phyloP scores from a whole-genome alignment of 2,888 invertebrate genomes.

The Operophtera brumata region DNA sequence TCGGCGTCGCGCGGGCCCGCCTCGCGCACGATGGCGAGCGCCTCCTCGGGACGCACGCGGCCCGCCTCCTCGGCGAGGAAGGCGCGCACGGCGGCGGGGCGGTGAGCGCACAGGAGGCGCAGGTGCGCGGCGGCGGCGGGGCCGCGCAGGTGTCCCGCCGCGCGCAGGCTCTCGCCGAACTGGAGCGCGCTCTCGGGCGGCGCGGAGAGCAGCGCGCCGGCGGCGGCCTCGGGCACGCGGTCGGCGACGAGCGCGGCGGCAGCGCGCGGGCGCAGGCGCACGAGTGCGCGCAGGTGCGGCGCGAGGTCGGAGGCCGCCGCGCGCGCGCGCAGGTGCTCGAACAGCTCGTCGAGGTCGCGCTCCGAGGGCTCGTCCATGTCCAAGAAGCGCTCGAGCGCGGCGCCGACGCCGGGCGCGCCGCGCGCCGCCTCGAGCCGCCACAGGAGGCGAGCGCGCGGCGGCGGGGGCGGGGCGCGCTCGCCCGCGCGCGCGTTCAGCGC shows the following conservation, averaged over 20 bases:
- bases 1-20: slow-evolving; percentile 57
- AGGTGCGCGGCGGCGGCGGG: slow-evolving; percentile 57
- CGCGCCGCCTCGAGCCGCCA: slow-evolving; percentile 56
- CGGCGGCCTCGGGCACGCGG: slow-evolving; percentile 39
- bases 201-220: slow-evolving; percentile 48
- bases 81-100: slow-evolving; percentile 48
- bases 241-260: slow-evolving; percentile 58
- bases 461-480: slow-evolving; percentile 39
- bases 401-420: slow-evolving; percentile 37
- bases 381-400: slow-evolving; percentile 50
- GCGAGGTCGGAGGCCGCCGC: slow-evolving; percentile 33
- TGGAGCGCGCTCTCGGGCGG: slow-evolving; percentile 43
- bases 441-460: slow-evolving; percentile 52
- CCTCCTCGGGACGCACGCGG: slow-evolving; percentile 65
- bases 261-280: slow-evolving; percentile 52
- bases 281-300: slow-evolving; percentile 41
- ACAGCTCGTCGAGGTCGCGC: slow-evolving; percentile 62
- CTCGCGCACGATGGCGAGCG: slow-evolving; percentile 55
- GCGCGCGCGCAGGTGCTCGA: slow-evolving; percentile 55
- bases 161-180: slow-evolving; percentile 48
- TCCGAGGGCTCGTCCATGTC: slow-evolving; percentile 52
- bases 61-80: slow-evolving; percentile 59
- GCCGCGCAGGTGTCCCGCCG: slow-evolving; percentile 41
- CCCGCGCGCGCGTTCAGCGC: slow-evolving; percentile 42
- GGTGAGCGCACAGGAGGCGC: slow-evolving; percentile 51